A percentile compares a stretch with the other conserved stretches of the same genome.
Conservation (phyloP, 2,113 vertebrate genomes). For the Gnathonemus echidnorhynchus region DNA sequence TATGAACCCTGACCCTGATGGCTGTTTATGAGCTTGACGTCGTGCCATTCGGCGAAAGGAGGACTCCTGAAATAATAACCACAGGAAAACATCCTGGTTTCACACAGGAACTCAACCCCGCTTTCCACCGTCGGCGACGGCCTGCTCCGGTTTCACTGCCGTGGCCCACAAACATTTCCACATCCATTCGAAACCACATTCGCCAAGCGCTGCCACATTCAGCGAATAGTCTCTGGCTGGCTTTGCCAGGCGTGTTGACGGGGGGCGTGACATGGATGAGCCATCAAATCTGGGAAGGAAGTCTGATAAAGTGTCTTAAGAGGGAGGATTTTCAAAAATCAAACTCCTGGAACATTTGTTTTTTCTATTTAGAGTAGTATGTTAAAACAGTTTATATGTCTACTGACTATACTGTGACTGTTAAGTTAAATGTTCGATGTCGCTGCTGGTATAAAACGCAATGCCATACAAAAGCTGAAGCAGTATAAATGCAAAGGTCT, state of each 20-base stretch:
- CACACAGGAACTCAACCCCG: background rate
- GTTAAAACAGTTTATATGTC: background rate
- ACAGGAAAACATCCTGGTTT: background rate
- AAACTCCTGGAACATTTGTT: background rate
- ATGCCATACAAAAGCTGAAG: background rate
- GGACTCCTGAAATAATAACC: background rate
- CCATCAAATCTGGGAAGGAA: background rate
- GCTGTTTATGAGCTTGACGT: background rate
- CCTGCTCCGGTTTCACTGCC: background rate
- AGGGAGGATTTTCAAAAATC: background rate
- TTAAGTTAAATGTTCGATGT: background rate
- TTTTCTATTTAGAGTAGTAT: background rate
- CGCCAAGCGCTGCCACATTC: background rate
- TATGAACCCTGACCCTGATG: background rate
- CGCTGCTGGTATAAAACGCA: background rate
- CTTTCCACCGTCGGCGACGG: background rate
- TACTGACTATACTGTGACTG: background rate
- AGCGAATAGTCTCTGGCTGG: background rate
- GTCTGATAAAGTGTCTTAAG: background rate
- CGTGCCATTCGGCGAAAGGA: background rate
- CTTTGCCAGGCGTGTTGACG: background rate
- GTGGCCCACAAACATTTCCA: background rate
- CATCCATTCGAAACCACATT: background rate
- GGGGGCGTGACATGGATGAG: background rate
- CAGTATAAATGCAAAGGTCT: background rate